Evolutionary conservation across 2,113 vertebrate species (phyloP), one percentile per base, ranked within the genome.

Genomic region (Trichomycterus rosablanca): DNA sequence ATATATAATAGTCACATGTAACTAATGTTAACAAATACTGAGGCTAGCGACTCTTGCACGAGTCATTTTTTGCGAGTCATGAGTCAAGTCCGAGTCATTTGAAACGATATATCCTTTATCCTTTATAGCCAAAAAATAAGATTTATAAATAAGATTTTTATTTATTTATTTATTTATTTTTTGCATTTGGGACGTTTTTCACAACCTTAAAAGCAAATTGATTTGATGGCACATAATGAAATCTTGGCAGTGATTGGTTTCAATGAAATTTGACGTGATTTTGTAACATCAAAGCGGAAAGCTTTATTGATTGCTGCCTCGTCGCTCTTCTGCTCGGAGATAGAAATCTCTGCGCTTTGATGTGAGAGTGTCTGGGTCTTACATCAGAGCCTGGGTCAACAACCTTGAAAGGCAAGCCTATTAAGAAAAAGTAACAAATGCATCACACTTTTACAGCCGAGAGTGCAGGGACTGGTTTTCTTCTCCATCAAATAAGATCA

Each of bases 371-470:
- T 87, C 81, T 84, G 74, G 78, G 76, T 86, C 84, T 84, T 85
- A 84, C 84, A 87, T 88, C 86, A 87, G 81, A 84, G 83, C 78
- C 77, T 77, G 82, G 84, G 84, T 87, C 84, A 83, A 81, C 72
- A 81, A 79, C 80, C 82, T 83, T 77, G 81, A 81, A 84, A 88
- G 81, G 83, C 81, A 73, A 85, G 80, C 81, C 81, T 81, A 82
- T 86, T 85, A 82, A 75, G 75, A 80, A 72, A 76, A 81, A 60
- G 72, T 67, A 69, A 73, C 63, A 65, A 60, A 70, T 49, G 67
- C 59, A 46, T 32, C 15, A 58, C 59, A 58, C 59, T 67, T 63
- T 48, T 59, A 40, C 48, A 15, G 59, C 67, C 24, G 61, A 28
- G 53, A 50, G 54, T 68, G 55, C 50, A 20, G 49, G 42, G 49